Base-by-base conservation (phyloP, 1,140 invertebrate genomes). In the Spodoptera litura region DNA sequence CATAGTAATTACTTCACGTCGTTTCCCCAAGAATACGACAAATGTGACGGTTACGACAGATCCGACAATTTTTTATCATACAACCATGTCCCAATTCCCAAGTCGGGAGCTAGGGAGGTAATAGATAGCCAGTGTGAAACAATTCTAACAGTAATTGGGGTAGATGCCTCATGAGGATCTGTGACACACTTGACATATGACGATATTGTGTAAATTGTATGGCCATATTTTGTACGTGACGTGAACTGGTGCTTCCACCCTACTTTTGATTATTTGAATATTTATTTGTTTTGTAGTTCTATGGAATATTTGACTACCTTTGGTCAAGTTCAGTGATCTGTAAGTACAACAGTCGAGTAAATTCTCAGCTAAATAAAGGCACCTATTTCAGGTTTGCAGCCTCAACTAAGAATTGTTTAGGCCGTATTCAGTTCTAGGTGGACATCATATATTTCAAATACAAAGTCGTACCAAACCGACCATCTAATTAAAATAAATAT, bases 61-160 rank as follows among this genome's bases (percentile, higher is more conserved):
- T 68, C 44, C 64, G 15, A 90, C 85, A 87, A 89, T 91, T 91
- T 90, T 91, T 89, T 87, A 84, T 58, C 61, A 78, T 73, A 79
- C 74, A 79, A 44, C 53, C 49, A 11, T 35, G 59, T 52, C 84
- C 87, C 83, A 85, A 91, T 85, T 89, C 87, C 90, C 89, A 61
- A 87, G 71, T 49, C 25, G 84, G 78, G 78, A 81, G 79, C 59
- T 27, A 55, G 82, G 68, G 85, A 86, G 88, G 89, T 90, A 92
- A 92, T 93, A 93, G 90, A 92, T 91, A 91, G 87, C 81, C 87
- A 83, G 82, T 78, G 79, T 83, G 87, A 88, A 93, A 91, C 92
- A 93, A 92, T 93, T 89, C 91, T 84, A 88, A 82, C 87, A 79
- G 91, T 93, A 92, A 93, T 93, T 93, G 92, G 92, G 89, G 90